Evolutionary conservation across 30 jellyfish, hydroid and myxozoan genomes (phyloP), one percentile per base, ranked within the genome.

Genomic region (Catostylus mosaicus): DNA sequence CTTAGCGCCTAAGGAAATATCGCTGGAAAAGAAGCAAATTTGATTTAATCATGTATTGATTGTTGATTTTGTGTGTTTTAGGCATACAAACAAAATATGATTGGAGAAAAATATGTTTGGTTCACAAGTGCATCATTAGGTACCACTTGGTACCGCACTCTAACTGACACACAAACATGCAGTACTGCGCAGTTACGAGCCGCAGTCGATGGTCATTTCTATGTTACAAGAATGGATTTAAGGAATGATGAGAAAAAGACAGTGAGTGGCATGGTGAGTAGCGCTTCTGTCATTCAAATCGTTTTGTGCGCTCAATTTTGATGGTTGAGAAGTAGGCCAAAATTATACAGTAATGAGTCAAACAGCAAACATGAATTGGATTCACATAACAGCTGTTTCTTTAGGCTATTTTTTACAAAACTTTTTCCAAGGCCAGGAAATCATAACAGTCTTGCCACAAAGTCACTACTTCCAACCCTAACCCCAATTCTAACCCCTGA

Each of bases 41-140:
- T n/a, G n/a, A n/a, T n/a, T n/a, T n/a, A n/a, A n/a, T n/a, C n/a
- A n/a, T n/a, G n/a, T n/a, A n/a, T n/a, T n/a, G n/a, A n/a, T n/a
- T n/a, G n/a, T n/a, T n/a, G n/a, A n/a, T n/a, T n/a, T n/a, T n/a
- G n/a, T n/a, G n/a, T n/a, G n/a, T n/a, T n/a, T n/a, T 30, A 93
- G 98, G 97, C 97, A 8, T 93, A 93, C 88, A 80, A 32, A 70
- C 76, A 82, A 43, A 78, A 88, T 34, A 88, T 93, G 97, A 64
- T 36, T 52, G 97, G 96, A 0, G 90, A 90, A 10, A 93, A 86
- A 26, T 82, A 87, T 32, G 94, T 86, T 2, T 85, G 96, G 96
- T 84, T 91, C 46, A 72, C 83, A 20, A 73, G 71, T 74, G 95
- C 73, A 30, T 51, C 74, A 11, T 66, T 92, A 43, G 62, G 63